Conservation (phyloP, 2,797 vertebrate species). For the Poeciliopsis paucimaculata region DNA sequence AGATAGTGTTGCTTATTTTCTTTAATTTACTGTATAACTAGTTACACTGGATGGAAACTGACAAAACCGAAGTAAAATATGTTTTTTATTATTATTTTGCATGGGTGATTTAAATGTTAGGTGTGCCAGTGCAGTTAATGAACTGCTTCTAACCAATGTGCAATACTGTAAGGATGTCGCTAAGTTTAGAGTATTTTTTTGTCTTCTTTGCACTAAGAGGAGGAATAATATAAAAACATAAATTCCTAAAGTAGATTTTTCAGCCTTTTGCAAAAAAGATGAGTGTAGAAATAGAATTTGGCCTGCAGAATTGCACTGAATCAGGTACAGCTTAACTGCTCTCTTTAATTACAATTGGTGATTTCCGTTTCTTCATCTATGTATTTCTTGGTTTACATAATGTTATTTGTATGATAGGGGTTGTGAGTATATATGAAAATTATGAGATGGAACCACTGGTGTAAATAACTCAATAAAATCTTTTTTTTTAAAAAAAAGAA, state of each 20-base stretch:
- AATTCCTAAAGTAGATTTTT: constrained; percentile 11
- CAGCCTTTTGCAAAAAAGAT: constrained; percentile 1
- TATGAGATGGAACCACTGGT: constrained; percentile 72
- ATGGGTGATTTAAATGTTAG: constrained; percentile 48
- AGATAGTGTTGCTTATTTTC: constrained; percentile 21
- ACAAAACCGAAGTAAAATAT: constrained; percentile 72
- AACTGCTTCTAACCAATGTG: constrained; percentile 76
- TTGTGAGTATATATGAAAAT: constrained; percentile 60
- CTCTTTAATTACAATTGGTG: constrained; percentile 8
- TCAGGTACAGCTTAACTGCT: constrained; percentile 60
- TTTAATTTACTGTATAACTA: constrained; percentile 78
- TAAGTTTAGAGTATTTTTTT: constrained; percentile 53
- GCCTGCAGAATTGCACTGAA: constrained; percentile 26
- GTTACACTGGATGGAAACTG: constrained; percentile 80
- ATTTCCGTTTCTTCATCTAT: constrained; percentile 46
- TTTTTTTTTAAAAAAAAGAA: constrained; percentile 67
- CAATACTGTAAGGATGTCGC: constrained; percentile 71
- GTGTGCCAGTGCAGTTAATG: constrained; percentile 57
- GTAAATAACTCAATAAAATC: constrained; percentile 79
- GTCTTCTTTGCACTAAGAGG: constrained; percentile 67
- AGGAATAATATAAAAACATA: constrained; percentile 37
- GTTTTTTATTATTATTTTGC: constrained; percentile 39
- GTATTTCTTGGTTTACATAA: constrained; percentile 58
- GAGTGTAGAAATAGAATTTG: constrained; percentile 10
- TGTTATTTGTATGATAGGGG: constrained; percentile 52